Conservation (phyloP, 2,113 vertebrate species). For the Nycticebus coucang region DNA sequence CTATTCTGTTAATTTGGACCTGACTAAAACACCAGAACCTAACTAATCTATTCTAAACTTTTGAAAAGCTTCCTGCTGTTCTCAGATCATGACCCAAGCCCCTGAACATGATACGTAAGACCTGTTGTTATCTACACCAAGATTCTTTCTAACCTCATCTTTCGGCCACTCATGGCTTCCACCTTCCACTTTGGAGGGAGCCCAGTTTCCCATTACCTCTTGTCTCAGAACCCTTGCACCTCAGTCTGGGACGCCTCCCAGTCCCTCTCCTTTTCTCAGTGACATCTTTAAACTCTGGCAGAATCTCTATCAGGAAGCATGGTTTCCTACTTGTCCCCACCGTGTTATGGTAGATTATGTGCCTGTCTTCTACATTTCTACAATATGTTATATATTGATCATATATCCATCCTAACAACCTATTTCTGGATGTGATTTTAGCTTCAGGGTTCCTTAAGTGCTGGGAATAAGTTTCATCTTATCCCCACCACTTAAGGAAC, state of each 20-base stretch:
- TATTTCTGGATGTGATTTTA: conserved; percentile 18
- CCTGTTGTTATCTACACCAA: not conserved
- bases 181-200: not conserved
- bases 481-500: not conserved
- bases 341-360: not conserved
- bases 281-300: not conserved
- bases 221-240: not conserved
- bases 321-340: not conserved
- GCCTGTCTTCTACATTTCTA: not conserved
- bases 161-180: not conserved
- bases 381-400: not conserved
- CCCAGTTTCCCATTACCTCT: not conserved
- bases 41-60: not conserved
- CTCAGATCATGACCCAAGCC: not conserved
- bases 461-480: not conserved
- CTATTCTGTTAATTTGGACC: not conserved
- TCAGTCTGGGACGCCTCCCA: not conserved
- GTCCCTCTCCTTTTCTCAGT: not conserved
- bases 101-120: not conserved
- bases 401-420: not conserved
- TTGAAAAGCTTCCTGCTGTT: not conserved
- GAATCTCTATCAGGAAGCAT: conserved; percentile 17
- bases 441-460: not conserved
- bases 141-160: not conserved
- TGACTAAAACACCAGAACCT: not conserved